These are phyloP conservation scores for Dorcus parallelipipedus DNA, from an alignment of 2,888 invertebrate genomes.

Conservation along the genomic window DNA sequence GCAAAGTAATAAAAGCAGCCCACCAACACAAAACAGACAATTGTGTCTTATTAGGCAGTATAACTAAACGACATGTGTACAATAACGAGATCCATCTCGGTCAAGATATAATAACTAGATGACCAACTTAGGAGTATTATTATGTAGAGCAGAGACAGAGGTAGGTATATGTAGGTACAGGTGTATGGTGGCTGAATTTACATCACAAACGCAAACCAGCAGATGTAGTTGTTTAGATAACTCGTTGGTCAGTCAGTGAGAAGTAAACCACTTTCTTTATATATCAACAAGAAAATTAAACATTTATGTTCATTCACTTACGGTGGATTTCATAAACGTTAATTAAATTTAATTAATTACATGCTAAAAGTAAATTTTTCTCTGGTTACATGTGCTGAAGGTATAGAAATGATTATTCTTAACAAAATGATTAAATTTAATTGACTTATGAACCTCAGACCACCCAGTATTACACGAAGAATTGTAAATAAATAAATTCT, in stretches of 20 bases:
- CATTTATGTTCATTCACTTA: no score
- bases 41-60: constrained; percentile 41
- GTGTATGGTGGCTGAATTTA: constrained; percentile 37
- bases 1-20: constrained; percentile 24
- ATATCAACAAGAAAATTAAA: no score
- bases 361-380: no score
- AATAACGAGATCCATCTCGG: constrained; percentile 34
- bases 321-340: no score
- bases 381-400: no score
- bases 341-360: no score
- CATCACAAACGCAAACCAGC: constrained; percentile 41
- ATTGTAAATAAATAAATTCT: no score
- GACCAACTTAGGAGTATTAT: constrained; percentile 34
- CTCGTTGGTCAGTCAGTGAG: constrained; percentile 14
- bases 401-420: no score
- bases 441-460: no score
- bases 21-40: constrained; percentile 34
- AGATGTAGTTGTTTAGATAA: constrained; percentile 42
- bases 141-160: constrained; percentile 38
- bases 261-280: constrained; percentile 15
- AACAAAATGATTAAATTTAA: no score
- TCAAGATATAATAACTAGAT: constrained; percentile 29
- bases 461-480: no score
- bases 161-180: constrained; percentile 34
- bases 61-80: constrained; percentile 41